Base-by-base conservation (phyloP, 2,113 vertebrate genomes). In the Tupaia tana region DNA sequence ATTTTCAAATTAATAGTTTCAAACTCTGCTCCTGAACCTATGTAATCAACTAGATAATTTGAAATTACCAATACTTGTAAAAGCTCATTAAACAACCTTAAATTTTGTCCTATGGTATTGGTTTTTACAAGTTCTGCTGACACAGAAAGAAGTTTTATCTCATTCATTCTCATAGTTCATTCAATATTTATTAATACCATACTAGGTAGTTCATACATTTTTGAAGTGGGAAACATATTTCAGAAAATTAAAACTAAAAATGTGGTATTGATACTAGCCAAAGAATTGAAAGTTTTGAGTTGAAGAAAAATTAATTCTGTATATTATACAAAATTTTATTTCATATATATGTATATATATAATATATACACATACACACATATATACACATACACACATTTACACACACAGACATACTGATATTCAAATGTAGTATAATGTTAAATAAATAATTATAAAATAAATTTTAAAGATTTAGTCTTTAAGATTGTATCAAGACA, bases 371-470 rank as follows among this genome's bases (percentile, higher is more conserved):
- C 43, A 43, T 43, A 43, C 43, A 43, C 43, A 43, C 43, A 43
- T 43, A 43, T 43, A 43, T 43, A 43, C 43, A 43, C 43, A 43
- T 43, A 43, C 43, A 43, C 43, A 43, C n/a, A n/a, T n/a, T n/a
- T n/a, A n/a, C n/a, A n/a, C n/a, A n/a, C n/a, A n/a, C 43, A 43
- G 4, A 43, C 3, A 43, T 71, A 90, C 12, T 54, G 43, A 90
- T 75, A 69, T 74, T 96, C 15, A 86, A 54, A 71, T 29, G n/a
- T 64, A 67, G 29, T 34, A 94, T 58, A 96, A 63, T 3, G 95
- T 83, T 91, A 89, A 77, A 79, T 69, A 34, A 93, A 93, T 73
- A 91, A 10, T 86, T 93, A 91, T 80, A 95, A 95, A 96, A 91
- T 79, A 92, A 93, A 86, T 24, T 11, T 95, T 92, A 15, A 79